These are phyloP conservation scores for Athene cunicularia DNA, from an alignment of 2,113 vertebrate species.

Conservation along the genomic window DNA sequence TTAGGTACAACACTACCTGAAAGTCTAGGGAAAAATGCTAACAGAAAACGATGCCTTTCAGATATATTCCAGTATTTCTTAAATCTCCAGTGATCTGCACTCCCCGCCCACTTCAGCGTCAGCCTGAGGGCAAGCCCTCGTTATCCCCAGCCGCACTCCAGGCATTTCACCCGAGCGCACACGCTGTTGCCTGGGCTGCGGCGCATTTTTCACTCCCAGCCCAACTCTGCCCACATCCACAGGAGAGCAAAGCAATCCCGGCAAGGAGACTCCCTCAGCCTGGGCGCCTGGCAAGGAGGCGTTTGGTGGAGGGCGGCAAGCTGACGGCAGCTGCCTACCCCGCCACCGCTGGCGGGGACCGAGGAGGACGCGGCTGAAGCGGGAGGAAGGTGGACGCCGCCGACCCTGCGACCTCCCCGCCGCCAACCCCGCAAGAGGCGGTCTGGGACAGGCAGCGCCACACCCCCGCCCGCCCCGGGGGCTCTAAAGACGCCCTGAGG, in stretches of 20 bases:
- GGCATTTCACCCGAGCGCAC: neutral
- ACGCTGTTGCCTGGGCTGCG: neutral
- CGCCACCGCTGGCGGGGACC: neutral
- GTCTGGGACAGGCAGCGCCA: neutral
- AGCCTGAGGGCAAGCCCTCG: neutral
- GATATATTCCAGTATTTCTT: accelerated
- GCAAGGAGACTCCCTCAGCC: neutral
- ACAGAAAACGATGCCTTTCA: accelerated
- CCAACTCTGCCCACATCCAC: neutral
- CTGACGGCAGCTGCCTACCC: neutral
- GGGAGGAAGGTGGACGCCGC: too few relatives aligned
- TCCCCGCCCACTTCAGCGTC: neutral
- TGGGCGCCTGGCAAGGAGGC: neutral
- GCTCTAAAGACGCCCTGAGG: neutral
- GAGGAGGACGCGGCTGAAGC: neutral
- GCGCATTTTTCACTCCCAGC: accelerated
- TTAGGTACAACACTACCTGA: neutral
- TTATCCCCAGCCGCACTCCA: neutral
- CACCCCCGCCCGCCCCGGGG: neutral
- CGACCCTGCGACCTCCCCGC: neutral
- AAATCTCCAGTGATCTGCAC: accelerated
- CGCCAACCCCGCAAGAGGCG: neutral
- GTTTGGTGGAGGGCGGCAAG: accelerated
- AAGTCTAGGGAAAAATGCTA: accelerated
- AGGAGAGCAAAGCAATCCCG: neutral